phyloP scores from a whole-genome alignment of 2,113 vertebrate species.

The Daboia siamensis region DNA sequence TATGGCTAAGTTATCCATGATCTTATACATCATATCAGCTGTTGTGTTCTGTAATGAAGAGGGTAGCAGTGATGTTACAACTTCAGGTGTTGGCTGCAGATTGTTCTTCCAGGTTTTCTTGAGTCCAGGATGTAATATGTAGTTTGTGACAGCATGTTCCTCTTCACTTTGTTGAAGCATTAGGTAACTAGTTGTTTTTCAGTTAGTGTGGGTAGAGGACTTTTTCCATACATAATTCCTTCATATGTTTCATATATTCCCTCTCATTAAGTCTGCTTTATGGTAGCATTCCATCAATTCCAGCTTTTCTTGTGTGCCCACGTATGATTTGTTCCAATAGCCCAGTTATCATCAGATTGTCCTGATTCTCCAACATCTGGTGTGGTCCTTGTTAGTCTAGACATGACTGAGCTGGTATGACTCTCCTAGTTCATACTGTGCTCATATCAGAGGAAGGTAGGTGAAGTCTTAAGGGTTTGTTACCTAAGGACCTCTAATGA shows the following conservation, averaged over 20 bases:
- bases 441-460: not conserved
- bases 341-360: not conserved
- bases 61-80: too few relatives aligned
- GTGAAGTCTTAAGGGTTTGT: not conserved
- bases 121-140: too few relatives aligned
- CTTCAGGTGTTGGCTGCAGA: too few relatives aligned
- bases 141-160: too few relatives aligned
- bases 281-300: not conserved
- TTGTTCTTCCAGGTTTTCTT: too few relatives aligned
- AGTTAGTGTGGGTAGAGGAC: too few relatives aligned
- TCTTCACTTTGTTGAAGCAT: too few relatives aligned
- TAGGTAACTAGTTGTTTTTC: too few relatives aligned
- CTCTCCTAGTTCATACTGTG: not conserved
- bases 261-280: not conserved
- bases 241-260: not conserved
- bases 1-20: too few relatives aligned
- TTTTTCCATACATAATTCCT: not conserved
- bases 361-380: not conserved
- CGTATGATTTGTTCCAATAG: not conserved
- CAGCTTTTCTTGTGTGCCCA: not conserved
- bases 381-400: not conserved
- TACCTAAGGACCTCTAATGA: not conserved
- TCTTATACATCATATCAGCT: too few relatives aligned
- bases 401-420: not conserved
- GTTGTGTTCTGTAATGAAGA: too few relatives aligned